Evolutionary conservation across 2,113 vertebrate species (phyloP).

Genomic region (Vidua chalybeata): DNA sequence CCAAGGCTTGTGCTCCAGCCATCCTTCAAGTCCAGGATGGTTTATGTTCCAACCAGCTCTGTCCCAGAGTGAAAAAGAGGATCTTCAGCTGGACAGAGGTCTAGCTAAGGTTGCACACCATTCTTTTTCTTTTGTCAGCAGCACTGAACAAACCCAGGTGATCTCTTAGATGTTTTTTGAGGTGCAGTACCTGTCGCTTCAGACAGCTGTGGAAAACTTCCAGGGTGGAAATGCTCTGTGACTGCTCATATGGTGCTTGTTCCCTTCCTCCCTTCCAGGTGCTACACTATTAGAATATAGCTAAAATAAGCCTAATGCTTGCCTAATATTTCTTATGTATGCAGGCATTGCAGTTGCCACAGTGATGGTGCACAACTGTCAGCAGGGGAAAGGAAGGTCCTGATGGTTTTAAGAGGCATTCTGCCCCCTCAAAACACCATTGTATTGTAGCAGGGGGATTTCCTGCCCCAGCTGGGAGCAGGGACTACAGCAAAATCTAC

Average conservation of each 20-base stretch:
- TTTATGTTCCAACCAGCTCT: neutral
- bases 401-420: neutral
- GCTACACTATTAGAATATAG: neutral
- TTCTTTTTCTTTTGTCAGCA: neutral
- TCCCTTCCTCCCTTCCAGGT: slow-evolving; percentile 17
- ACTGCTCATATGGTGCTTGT: neutral
- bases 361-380: neutral
- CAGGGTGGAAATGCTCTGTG: neutral
- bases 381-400: neutral
- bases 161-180: neutral
- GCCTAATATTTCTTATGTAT: neutral
- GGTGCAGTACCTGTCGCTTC: neutral
- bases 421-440: neutral
- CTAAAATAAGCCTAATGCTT: slow-evolving; percentile 49
- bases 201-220: neutral
- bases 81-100: neutral
- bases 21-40: neutral
- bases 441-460: neutral
- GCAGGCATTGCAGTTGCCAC: slow-evolving; percentile 8
- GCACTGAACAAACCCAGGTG: neutral
- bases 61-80: neutral
- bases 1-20: neutral
- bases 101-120: neutral
- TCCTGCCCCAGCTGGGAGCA: neutral
- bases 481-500: neutral